Evolutionary conservation across 1,140 invertebrate genomes (phyloP).

Genomic region (Babylonia areolata): DNA sequence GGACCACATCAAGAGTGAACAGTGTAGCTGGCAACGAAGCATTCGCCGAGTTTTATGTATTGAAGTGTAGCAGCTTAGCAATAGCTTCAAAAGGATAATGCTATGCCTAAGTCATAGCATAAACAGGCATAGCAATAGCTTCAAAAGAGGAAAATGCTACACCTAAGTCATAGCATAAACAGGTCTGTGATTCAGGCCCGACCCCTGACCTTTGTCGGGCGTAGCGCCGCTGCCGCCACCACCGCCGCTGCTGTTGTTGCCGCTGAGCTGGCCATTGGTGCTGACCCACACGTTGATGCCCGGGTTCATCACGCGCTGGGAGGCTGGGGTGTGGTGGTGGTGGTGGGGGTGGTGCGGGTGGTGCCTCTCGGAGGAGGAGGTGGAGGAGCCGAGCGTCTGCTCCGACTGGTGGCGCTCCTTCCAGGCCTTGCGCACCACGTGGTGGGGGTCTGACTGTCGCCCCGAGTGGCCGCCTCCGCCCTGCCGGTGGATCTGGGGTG

Average conservation of each 20-base stretch:
- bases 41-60: too few species aligned
- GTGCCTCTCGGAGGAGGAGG: background rate
- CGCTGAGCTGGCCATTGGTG: constrained; percentile 47
- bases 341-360: background rate
- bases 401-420: constrained; percentile 22
- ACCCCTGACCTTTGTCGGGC: background rate
- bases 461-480: background rate
- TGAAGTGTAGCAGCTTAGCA: too few species aligned
- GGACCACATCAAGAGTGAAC: background rate
- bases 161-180: too few species aligned
- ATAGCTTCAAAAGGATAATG: background rate
- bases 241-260: constrained; percentile 24
- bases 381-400: background rate
- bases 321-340: background rate
- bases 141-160: too few species aligned
- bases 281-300: constrained; percentile 49
- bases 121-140: too few species aligned
- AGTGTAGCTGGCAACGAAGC: too few species aligned
- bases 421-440: constrained; percentile 28
- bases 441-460: constrained; percentile 17
- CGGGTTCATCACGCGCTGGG: constrained; percentile 26
- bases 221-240: constrained; percentile 34
- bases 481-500: constrained; percentile 24
- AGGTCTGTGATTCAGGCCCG: background rate
- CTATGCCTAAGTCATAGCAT: too few species aligned